Conservation (phyloP, 2,113 vertebrate genomes). For the Vombatus ursinus region DNA sequence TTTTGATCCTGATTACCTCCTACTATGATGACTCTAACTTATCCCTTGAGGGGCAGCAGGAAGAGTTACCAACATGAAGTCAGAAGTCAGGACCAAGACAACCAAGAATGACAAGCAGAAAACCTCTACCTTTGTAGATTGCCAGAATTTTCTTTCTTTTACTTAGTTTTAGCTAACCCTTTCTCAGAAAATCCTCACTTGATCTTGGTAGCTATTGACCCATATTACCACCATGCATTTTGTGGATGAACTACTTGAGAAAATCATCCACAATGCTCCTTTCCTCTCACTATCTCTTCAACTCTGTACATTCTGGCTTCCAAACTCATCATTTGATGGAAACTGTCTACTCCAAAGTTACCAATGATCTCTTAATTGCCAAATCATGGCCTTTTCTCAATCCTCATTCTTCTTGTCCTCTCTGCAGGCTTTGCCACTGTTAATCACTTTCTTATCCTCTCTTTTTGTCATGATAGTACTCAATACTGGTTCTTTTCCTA, state of each 20-base stretch:
- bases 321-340: no score
- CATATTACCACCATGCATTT: not conserved
- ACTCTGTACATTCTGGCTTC: no score
- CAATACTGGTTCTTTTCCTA: no score
- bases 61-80: not conserved
- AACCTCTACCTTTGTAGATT: not conserved
- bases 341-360: no score
- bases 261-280: not conserved
- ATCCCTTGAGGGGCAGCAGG: not conserved
- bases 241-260: not conserved
- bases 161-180: not conserved
- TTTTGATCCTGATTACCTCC: not conserved
- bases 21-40: not conserved
- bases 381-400: no score
- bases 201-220: not conserved
- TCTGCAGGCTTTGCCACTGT: no score
- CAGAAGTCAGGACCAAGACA: not conserved
- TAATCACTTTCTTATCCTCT: no score
- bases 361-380: no score
- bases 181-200: not conserved
- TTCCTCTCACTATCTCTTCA: not conserved
- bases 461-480: no score
- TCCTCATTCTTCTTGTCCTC: no score
- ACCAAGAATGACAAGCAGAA: not conserved
- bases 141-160: not conserved